These are phyloP conservation scores for Ladona fulva DNA, from an alignment of 1,140 invertebrate genomes.

Conservation along the genomic window DNA sequence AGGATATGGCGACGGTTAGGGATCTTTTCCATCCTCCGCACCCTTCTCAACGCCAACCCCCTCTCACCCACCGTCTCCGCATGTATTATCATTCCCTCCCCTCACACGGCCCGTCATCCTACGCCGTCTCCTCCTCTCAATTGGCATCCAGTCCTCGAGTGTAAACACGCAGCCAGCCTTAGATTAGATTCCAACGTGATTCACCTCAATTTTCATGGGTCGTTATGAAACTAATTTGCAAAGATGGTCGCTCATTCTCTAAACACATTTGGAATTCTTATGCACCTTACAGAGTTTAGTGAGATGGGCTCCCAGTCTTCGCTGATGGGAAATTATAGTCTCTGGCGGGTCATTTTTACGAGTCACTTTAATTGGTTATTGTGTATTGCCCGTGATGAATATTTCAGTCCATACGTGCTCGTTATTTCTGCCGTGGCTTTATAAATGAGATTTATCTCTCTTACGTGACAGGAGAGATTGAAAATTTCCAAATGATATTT, in stretches of 20 bases:
- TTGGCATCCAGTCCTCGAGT: background rate
- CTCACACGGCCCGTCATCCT: background rate
- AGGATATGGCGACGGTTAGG: background rate
- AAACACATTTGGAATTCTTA: background rate
- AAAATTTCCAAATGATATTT: too few relatives aligned
- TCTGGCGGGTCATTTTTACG: too few relatives aligned
- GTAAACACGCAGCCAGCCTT: background rate
- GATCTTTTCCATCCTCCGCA: background rate
- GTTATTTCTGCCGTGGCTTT: too few relatives aligned
- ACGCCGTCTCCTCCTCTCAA: background rate
- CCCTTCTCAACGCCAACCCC: background rate
- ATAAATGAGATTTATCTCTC: too few relatives aligned
- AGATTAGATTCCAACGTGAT: conserved; percentile 6
- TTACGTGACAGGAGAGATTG: too few relatives aligned
- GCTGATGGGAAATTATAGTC: too few relatives aligned
- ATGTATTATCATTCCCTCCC: background rate
- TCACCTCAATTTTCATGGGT: conserved; percentile 2
- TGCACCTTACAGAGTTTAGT: background rate
- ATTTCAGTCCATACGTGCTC: too few relatives aligned
- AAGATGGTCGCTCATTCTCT: background rate
- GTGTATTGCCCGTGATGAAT: too few relatives aligned
- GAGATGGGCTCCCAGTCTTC: too few relatives aligned
- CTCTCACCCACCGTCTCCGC: background rate
- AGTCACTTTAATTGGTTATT: too few relatives aligned
- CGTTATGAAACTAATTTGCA: conserved; percentile 7